Percentiles rank a stretch among this genome's conserved stretches.
These are phyloP conservation scores for Pheosia gnoma DNA, from an alignment of 2,888 invertebrate genomes.

Conservation along the genomic window DNA sequence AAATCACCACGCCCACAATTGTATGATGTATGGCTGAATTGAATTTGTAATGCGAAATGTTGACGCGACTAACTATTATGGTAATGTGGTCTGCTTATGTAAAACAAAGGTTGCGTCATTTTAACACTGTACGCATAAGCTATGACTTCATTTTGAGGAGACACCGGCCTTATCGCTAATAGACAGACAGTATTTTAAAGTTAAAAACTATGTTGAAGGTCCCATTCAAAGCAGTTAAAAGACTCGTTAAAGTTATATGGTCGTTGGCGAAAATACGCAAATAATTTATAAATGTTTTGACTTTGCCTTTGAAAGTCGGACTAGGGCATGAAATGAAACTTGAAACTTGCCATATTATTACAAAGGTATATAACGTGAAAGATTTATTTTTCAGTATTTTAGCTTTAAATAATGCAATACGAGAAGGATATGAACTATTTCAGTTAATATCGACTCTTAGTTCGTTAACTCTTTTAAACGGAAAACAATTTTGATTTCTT, in stretches of 20 bases:
- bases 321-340: background rate
- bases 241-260: background rate
- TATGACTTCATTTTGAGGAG: constrained; percentile 5
- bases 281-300: background rate
- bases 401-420: no score
- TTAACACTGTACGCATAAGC: background rate
- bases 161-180: background rate
- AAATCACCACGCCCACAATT: constrained; percentile 1
- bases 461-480: no score
- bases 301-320: background rate
- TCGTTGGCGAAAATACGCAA: background rate
- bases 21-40: background rate
- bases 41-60: constrained; percentile 3
- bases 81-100: constrained; percentile 3
- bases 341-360: background rate
- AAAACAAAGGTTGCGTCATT: constrained; percentile 7
- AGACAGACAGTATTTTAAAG: background rate
- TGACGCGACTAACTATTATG: constrained; percentile 6
- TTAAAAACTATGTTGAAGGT: background rate
- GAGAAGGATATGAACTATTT: no score
- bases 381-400: no score
- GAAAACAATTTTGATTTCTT: no score
- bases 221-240: background rate
- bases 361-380: no score
- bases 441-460: no score